Conservation (phyloP, 2,797 vertebrate genomes). For the Pangasius larnaudii region DNA sequence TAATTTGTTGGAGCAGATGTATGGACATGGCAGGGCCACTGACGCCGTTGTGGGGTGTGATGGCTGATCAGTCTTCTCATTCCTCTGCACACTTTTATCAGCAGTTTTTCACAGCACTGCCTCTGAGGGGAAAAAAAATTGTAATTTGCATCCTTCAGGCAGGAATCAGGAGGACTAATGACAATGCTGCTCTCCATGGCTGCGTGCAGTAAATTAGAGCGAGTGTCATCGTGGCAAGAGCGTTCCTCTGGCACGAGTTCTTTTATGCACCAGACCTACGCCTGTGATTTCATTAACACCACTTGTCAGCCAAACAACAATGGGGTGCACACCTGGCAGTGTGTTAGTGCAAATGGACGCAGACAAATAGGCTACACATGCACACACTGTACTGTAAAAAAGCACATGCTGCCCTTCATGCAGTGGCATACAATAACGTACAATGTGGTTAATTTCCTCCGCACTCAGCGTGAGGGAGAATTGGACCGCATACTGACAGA, state of each 20-base stretch:
- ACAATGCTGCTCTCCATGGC: slow-evolving; percentile 61
- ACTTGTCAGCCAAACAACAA: slow-evolving; percentile 70
- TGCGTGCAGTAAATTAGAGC: slow-evolving; percentile 71
- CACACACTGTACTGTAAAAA: slow-evolving; percentile 62
- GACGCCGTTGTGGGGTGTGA: slow-evolving; percentile 87
- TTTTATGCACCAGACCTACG: slow-evolving; percentile 66
- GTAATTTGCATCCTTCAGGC: slow-evolving; percentile 78
- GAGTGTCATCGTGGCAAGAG: slow-evolving; percentile 58
- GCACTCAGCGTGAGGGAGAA: slow-evolving; percentile 56
- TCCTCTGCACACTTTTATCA: slow-evolving; percentile 87
- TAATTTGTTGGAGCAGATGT: slow-evolving; percentile 93
- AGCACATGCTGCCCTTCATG: slow-evolving; percentile 55
- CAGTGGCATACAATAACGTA: slow-evolving; percentile 69
- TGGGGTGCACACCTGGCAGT: slow-evolving; percentile 73
- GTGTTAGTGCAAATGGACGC: slow-evolving; percentile 55
- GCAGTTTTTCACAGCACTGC: slow-evolving; percentile 72
- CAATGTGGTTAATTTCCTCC: slow-evolving; percentile 74
- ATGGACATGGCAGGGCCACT: slow-evolving; percentile 88
- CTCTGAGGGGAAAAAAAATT: slow-evolving; percentile 67
- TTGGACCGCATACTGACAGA: slow-evolving; percentile 73
- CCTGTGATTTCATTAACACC: slow-evolving; percentile 75
- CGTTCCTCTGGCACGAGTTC: slow-evolving; percentile 61
- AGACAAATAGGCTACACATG: slow-evolving; percentile 46
- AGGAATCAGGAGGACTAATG: slow-evolving; percentile 74
- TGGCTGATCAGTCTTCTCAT: slow-evolving; percentile 90